Percentiles rank a stretch among this genome's conserved stretches.
phyloP scores from a whole-genome alignment of 1,140 invertebrate genomes.

The Pseudomyrmex gracilis region DNA sequence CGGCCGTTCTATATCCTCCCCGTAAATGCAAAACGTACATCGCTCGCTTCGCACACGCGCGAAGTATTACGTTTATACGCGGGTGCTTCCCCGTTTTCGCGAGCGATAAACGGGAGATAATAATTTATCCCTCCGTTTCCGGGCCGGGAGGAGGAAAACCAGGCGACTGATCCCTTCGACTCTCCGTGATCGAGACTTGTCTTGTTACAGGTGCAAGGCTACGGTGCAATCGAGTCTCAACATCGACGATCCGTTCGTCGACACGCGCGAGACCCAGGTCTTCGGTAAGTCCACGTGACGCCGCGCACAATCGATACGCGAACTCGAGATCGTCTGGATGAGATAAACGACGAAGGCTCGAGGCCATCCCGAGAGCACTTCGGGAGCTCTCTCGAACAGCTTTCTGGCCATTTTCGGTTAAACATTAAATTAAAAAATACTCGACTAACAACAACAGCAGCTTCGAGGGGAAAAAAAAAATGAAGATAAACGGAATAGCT shows the following conservation, averaged over 20 bases:
- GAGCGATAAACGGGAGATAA: constrained; percentile 7
- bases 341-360: constrained; percentile 1
- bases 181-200: constrained; percentile 44
- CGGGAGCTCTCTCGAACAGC: too few species aligned
- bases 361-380: not conserved
- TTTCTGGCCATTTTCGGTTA: not conserved
- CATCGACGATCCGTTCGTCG: constrained; percentile 65
- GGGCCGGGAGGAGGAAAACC: constrained; percentile 24
- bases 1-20: not conserved
- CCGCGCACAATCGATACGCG: constrained; percentile 36
- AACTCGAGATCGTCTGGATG: not conserved
- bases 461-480: too few species aligned
- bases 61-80: constrained; percentile 29
- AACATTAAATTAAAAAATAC: not conserved
- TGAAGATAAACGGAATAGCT: too few species aligned
- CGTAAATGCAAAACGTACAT: constrained; percentile 25
- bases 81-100: too few species aligned
- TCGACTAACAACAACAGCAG: too few species aligned
- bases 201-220: constrained; percentile 79
- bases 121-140: constrained; percentile 37
- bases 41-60: constrained; percentile 10
- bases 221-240: constrained; percentile 73
- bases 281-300: constrained; percentile 78
- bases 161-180: too few species aligned
- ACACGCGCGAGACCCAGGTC: constrained; percentile 78